Evolutionary conservation across 1,140 invertebrate genomes (phyloP), one percentile per base, ranked within the genome.

Genomic region (Lethocerus indicus): DNA sequence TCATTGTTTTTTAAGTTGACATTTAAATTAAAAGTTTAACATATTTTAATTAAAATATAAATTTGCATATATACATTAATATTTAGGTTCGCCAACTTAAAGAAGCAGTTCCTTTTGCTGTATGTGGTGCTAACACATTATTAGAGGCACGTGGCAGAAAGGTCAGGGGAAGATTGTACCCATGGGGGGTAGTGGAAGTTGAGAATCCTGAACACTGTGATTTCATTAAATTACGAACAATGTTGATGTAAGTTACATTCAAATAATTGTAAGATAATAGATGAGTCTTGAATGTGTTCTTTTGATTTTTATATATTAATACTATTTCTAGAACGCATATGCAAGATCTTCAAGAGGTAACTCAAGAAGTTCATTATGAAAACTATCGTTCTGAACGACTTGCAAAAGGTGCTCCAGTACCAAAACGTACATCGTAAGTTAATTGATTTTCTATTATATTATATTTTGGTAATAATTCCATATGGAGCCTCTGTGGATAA

Each of bases 131-230:
- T 41, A 96, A 93, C 47, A 84, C 82, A 12, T 67, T 91, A 21
- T 73, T 96, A 49, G 92, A 97, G 69, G 86, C 89, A 12, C 79
- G 85, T 60, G 88, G 88, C 21, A 75, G 81, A 40, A 87, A 86
- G 66, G 87, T 93, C 43, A 71, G 92, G 46, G 93, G 91, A 13
- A 76, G 94, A 28, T 72, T 94, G 20, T 98, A 98, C 71, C 92
- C 93, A 0, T 99, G 94, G 94, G 95, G 95, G 35, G 85, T 94
- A 23, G 92, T 98, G 1, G 94, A 98, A 74, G 92, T 98, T n/a
- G 95, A 98, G 67, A 98, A 98, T 71, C 83, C 94, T 1, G 89
- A 94, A 47, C 94, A 98, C 66, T 96, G 93, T 70, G 95, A 99
- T 72, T 99, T 98, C 64, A 87, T 96, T 54, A 95, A 97, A 63